Evolutionary conservation across 2,888 invertebrate genomes (phyloP).

Genomic region (Clusia tigrina): DNA sequence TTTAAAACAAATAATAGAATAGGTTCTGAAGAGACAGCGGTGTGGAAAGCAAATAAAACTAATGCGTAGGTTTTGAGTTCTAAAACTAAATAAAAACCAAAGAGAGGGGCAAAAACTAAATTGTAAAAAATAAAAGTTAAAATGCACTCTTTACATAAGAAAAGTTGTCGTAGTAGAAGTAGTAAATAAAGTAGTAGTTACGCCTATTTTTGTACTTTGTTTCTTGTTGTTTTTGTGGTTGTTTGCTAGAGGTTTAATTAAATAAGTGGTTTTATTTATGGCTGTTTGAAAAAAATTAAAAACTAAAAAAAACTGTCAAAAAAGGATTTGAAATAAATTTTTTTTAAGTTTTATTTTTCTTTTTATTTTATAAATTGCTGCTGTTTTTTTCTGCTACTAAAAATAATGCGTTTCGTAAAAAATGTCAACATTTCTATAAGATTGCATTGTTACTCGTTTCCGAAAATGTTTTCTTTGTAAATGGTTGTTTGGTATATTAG

Average conservation of each 20-base stretch:
- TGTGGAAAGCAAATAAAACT: constrained; percentile 27
- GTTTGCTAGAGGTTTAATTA: constrained; percentile 34
- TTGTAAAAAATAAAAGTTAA: constrained; percentile 21
- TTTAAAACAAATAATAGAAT: too few relatives aligned
- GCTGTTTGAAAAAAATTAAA: neutral
- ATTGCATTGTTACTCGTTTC: too few relatives aligned
- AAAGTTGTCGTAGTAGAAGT: constrained; percentile 9
- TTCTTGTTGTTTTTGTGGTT: constrained; percentile 35
- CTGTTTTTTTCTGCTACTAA: too few relatives aligned
- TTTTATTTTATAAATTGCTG: too few relatives aligned
- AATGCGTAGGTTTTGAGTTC: constrained; percentile 37
- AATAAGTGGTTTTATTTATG: constrained; percentile 26
- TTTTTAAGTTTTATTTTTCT: too few relatives aligned
- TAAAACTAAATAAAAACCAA: constrained; percentile 32
- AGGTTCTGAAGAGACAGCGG: too few relatives aligned
- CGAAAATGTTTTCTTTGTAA: too few relatives aligned
- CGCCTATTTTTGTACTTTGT: constrained; percentile 37
- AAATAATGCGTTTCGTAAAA: too few relatives aligned
- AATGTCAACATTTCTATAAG: too few relatives aligned
- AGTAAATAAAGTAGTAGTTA: constrained; percentile 20
- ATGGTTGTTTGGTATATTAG: too few relatives aligned
- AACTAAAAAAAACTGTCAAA: neutral
- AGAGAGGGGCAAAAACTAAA: constrained; percentile 22
- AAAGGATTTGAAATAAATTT: too few relatives aligned
- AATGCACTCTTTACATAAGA: constrained; percentile 15